phyloP scores from a whole-genome alignment of 2,113 vertebrate genomes.

The Pterocles gutturalis region DNA sequence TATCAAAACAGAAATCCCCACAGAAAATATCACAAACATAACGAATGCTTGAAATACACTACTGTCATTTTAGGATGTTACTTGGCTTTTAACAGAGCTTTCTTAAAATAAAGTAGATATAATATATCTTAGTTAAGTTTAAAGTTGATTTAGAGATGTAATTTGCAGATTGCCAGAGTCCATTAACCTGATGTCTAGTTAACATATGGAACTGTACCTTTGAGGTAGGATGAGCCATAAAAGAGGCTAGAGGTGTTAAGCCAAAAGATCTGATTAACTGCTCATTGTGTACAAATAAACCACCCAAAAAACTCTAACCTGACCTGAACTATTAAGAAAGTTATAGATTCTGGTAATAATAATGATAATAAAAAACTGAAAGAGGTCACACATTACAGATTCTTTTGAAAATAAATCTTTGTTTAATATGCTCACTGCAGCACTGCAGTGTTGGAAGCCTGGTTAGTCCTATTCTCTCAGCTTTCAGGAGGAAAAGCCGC shows the following conservation, averaged over 20 bases:
- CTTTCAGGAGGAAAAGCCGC: background rate
- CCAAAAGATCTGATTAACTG: background rate
- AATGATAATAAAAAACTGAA: background rate
- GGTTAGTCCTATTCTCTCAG: background rate
- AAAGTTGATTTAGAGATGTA: constrained; percentile 16
- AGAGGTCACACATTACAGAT: background rate
- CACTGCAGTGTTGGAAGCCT: background rate
- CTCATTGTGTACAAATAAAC: constrained; percentile 3
- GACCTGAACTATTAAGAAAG: background rate
- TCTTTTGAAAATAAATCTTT: background rate
- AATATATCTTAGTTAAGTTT: background rate
- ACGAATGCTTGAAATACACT: background rate
- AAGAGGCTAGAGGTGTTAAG: background rate
- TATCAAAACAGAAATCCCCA: background rate
- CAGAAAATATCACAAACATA: background rate
- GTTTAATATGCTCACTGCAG: background rate
- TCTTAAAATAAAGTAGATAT: background rate
- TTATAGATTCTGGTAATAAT: background rate
- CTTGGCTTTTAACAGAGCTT: background rate
- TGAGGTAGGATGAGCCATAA: background rate
- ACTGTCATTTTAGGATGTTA: background rate
- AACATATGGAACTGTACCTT: constrained; percentile 5
- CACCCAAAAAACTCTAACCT: background rate
- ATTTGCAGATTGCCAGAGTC: constrained; percentile 53
- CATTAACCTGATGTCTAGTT: constrained; percentile 44